Conservation (phyloP, 2,888 invertebrate species). For the Luffia ferchaultella region DNA sequence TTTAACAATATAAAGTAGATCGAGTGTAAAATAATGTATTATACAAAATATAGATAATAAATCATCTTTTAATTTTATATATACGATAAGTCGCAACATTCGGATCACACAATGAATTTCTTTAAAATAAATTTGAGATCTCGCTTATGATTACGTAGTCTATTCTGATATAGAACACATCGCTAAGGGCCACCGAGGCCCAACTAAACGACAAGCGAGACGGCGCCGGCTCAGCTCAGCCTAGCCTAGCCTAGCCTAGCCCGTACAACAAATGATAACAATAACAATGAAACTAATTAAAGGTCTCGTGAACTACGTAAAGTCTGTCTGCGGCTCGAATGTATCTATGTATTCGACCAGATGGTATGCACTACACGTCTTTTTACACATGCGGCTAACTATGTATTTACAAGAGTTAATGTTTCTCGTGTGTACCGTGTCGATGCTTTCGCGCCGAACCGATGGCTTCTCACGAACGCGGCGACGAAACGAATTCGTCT, state of each 20-base stretch:
- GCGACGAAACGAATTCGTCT: constrained; percentile 46
- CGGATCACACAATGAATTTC: constrained; percentile 58
- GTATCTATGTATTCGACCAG: constrained; percentile 58
- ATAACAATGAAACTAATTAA: constrained; percentile 51
- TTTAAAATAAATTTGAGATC: constrained; percentile 65
- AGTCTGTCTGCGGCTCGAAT: constrained; percentile 54
- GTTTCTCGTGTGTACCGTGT: constrained; percentile 33
- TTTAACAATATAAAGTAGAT: constrained; percentile 62
- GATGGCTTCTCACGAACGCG: constrained; percentile 63
- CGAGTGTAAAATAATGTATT: constrained; percentile 61
- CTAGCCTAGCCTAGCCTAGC: constrained; percentile 9
- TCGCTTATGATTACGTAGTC: constrained; percentile 66
- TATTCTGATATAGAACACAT: constrained; percentile 62
- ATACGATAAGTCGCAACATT: constrained; percentile 59
- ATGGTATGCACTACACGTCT: constrained; percentile 47
- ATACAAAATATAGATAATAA: constrained; percentile 66
- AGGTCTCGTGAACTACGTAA: constrained; percentile 44
- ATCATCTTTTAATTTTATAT: constrained; percentile 56
- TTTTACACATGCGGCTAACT: constrained; percentile 63
- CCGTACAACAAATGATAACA: constrained; percentile 41
- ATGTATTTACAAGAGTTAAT: constrained; percentile 56
- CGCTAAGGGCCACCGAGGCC: constrained; percentile 29
- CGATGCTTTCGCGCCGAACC: constrained; percentile 60
- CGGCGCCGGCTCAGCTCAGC: constrained; percentile 13
- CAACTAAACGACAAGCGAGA: constrained; percentile 10